phyloP scores from a whole-genome alignment of 2,888 invertebrate species.

The Digitonthophagus gazella region DNA sequence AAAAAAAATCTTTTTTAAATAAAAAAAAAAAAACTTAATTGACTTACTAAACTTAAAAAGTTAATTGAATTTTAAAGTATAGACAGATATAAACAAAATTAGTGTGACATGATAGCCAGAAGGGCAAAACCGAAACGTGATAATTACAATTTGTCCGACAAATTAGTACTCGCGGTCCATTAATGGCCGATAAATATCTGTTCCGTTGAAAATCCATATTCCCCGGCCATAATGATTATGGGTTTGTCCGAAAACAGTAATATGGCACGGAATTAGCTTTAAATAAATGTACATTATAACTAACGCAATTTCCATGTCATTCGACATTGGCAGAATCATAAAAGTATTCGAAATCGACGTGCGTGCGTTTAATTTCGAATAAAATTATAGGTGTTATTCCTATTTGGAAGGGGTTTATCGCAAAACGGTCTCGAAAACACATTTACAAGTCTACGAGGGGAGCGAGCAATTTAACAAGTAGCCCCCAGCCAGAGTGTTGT shows the following conservation, averaged over 20 bases:
- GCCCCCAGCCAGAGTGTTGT: not conserved
- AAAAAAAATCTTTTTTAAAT: too few relatives aligned
- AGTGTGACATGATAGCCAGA: not conserved
- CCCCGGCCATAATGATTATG: not conserved
- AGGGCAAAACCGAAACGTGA: not conserved
- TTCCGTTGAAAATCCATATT: not conserved
- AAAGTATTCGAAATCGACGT: not conserved
- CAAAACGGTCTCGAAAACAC: not conserved
- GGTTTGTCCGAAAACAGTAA: not conserved
- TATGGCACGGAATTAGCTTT: not conserved
- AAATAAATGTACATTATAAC: not conserved
- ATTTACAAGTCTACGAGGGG: not conserved
- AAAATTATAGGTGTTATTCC: not conserved
- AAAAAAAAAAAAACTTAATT: too few relatives aligned
- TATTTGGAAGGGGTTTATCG: not conserved
- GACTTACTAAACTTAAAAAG: too few relatives aligned
- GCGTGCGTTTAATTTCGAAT: not conserved
- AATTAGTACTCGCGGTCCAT: not conserved
- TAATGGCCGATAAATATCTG: not conserved
- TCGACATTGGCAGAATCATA: not conserved
- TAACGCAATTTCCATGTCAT: not conserved
- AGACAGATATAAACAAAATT: not conserved
- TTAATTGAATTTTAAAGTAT: too few relatives aligned
- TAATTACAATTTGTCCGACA: not conserved
- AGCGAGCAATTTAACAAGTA: not conserved